A percentile compares a stretch with the other conserved stretches of the same genome.
These are phyloP conservation scores for Poliocrania exsul DNA, from an alignment of 2,797 vertebrate genomes.

Conservation along the genomic window DNA sequence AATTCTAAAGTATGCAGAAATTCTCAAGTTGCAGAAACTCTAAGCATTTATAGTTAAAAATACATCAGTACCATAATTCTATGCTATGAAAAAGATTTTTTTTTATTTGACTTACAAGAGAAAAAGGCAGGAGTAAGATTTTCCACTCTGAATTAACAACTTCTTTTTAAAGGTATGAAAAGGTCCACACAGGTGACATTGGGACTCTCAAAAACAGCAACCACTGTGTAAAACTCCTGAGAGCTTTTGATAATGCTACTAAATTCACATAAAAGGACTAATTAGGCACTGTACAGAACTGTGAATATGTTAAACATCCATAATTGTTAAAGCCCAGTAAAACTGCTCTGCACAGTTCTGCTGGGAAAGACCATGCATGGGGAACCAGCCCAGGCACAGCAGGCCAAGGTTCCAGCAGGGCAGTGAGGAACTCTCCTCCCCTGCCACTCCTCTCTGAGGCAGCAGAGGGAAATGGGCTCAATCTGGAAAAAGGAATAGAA, in stretches of 20 bases:
- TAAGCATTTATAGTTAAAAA: neutral
- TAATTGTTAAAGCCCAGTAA: neutral
- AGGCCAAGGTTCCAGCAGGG: no score
- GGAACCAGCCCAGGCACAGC: neutral
- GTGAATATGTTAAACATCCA: neutral
- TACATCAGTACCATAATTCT: neutral
- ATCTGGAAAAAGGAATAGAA: neutral
- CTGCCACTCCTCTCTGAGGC: neutral
- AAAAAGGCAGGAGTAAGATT: neutral
- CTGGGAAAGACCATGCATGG: neutral
- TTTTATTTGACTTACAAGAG: neutral
- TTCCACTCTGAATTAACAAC: neutral
- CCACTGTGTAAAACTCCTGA: neutral
- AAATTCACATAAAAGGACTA: neutral
- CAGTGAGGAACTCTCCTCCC: neutral
- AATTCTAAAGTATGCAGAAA: neutral
- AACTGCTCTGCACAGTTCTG: neutral
- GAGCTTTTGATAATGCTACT: neutral
- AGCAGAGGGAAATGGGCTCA: neutral
- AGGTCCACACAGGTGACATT: neutral
- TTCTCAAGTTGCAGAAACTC: neutral
- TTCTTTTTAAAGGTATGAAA: neutral
- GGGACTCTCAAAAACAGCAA: neutral
- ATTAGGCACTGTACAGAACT: neutral
- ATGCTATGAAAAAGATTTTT: neutral